These are phyloP conservation scores for Trachymyrmex septentrionalis DNA, from an alignment of 1,140 invertebrate species.

Conservation along the genomic window DNA sequence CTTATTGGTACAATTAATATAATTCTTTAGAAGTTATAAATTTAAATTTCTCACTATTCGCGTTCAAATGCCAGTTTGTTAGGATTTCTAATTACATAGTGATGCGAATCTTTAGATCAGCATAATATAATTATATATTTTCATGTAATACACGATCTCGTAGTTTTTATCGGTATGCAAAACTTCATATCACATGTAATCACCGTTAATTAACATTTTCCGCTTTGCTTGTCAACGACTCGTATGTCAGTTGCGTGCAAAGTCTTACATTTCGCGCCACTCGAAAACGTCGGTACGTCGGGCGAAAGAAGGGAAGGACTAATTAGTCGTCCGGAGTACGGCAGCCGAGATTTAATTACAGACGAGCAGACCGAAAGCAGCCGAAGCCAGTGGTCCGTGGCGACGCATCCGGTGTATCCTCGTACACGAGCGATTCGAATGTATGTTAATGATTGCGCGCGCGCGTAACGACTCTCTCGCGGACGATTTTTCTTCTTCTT, in stretches of 20 bases:
- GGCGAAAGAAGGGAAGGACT: constrained; percentile 45
- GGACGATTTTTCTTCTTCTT: constrained; percentile 26
- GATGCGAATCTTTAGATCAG: not conserved
- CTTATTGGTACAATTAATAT: not conserved
- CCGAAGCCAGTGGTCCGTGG: constrained; percentile 34
- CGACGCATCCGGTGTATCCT: constrained; percentile 42
- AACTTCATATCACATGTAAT: constrained; percentile 1
- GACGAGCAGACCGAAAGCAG: constrained; percentile 40
- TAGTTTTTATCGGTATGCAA: constrained; percentile 24
- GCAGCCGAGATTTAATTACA: constrained; percentile 65
- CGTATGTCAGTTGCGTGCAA: constrained; percentile 27
- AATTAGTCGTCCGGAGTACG: constrained; percentile 56
- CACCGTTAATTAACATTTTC: constrained; percentile 22
- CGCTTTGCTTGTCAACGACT: constrained; percentile 14
- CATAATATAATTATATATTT: not conserved
- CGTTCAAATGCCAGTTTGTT: not conserved
- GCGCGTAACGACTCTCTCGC: constrained; percentile 38
- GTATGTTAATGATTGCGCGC: constrained; percentile 49
- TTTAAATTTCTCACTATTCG: not conserved
- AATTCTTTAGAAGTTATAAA: not conserved
- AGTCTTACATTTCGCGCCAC: constrained; percentile 28
- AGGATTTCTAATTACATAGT: not conserved
- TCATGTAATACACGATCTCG: not conserved
- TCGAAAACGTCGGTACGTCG: constrained; percentile 36
- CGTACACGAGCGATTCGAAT: constrained; percentile 26